Conservation (phyloP, 2,797 vertebrate genomes). For the Vireo griseus region DNA sequence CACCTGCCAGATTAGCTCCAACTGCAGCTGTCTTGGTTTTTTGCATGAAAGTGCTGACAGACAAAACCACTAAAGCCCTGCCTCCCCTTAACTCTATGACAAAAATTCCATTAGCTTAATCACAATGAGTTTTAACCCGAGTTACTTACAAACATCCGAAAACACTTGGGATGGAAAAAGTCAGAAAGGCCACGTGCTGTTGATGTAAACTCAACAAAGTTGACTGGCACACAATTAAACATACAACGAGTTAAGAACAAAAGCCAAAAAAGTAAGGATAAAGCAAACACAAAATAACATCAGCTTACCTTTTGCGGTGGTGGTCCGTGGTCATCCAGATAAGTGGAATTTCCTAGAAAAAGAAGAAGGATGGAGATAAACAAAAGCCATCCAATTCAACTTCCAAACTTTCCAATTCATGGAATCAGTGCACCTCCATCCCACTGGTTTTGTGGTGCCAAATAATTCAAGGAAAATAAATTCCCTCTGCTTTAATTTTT, state of each 20-base stretch:
- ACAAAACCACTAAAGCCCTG: background rate
- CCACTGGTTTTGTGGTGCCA: background rate
- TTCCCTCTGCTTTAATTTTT: background rate
- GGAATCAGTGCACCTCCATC: background rate
- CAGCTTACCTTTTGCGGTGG: conserved; percentile 82
- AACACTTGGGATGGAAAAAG: accelerated
- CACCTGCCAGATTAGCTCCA: background rate
- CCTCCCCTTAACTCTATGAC: background rate
- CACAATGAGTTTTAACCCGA: background rate
- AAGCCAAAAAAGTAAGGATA: background rate
- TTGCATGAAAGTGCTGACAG: background rate
- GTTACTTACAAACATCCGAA: background rate
- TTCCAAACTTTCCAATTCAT: background rate
- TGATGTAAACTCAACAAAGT: background rate
- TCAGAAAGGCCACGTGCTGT: accelerated
- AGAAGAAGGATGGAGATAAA: conserved; percentile 41
- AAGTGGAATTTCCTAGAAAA: conserved; percentile 89
- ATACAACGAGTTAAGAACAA: background rate
- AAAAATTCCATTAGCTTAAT: background rate
- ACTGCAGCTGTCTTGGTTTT: background rate
- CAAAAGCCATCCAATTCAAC: background rate
- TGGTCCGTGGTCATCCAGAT: conserved; percentile 89
- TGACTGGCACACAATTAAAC: background rate
- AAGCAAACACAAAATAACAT: background rate
- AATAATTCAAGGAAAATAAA: background rate